A percentile compares a stretch with the other conserved stretches of the same genome.
These are phyloP conservation scores for Tragelaphus buxtoni DNA, from an alignment of 2,113 vertebrate species.

Conservation along the genomic window DNA sequence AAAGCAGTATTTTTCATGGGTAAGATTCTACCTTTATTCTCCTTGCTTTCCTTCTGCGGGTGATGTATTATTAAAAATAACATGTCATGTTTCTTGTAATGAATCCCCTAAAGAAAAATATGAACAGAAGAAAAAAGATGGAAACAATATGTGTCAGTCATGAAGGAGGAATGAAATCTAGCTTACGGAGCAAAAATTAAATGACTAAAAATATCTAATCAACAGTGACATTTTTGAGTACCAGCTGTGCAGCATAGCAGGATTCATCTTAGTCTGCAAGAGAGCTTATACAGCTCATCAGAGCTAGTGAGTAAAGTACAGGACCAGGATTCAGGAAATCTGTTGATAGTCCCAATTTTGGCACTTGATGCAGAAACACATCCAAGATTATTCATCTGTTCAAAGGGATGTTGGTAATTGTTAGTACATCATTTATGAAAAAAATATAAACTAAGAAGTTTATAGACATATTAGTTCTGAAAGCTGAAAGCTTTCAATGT, in stretches of 20 bases:
- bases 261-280: conserved; percentile 44
- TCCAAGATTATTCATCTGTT: not conserved
- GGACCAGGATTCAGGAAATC: conserved; percentile 34
- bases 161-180: conserved; percentile 36
- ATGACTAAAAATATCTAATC: conserved; percentile 70
- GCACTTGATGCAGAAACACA: not conserved
- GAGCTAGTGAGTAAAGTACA: not conserved
- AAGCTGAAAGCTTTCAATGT: not conserved
- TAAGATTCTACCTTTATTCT: not conserved
- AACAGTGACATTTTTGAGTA: conserved; percentile 59
- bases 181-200: conserved; percentile 64
- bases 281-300: conserved; percentile 12
- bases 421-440: not conserved
- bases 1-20: conserved; percentile 8
- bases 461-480: not conserved
- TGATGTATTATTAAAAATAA: conserved; percentile 23
- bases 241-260: conserved; percentile 58
- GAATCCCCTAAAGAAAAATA: conserved; percentile 46
- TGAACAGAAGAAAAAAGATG: conserved; percentile 29
- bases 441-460: not conserved
- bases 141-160: conserved; percentile 15
- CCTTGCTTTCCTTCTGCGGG: not conserved
- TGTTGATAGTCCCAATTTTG: not conserved
- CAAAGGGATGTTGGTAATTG: not conserved
- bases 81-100: not conserved